These are phyloP conservation scores for Aleiodes leptofemur DNA, from an alignment of 2,888 invertebrate genomes.

Conservation along the genomic window DNA sequence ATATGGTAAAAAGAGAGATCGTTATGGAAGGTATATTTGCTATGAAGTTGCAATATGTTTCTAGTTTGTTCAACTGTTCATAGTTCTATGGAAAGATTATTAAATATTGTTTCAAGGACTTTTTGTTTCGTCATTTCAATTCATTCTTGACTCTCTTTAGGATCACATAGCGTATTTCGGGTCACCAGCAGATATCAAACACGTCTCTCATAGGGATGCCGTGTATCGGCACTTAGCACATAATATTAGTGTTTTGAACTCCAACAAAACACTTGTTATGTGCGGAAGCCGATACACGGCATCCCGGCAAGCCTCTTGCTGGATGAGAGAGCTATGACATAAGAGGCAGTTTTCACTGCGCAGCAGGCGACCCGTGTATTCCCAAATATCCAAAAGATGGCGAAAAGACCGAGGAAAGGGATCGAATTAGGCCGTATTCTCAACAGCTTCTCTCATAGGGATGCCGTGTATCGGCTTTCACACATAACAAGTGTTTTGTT, in stretches of 20 bases:
- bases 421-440: background rate
- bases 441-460: slow-evolving; percentile 29
- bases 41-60: background rate
- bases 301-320: background rate
- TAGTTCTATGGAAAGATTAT: background rate
- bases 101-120: background rate
- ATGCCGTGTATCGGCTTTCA: slow-evolving; percentile 16
- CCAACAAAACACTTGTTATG: too few species aligned
- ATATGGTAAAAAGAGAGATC: too few species aligned
- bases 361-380: slow-evolving; percentile 7
- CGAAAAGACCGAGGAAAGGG: background rate
- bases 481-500: slow-evolving; percentile 18
- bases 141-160: background rate
- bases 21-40: background rate
- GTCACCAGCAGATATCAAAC: slow-evolving; percentile 44
- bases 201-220: slow-evolving; percentile 39
- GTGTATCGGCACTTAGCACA: slow-evolving; percentile 30
- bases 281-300: background rate
- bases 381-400: background rate
- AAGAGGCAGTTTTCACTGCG: background rate
- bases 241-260: background rate
- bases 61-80: background rate
- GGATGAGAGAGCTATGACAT: background rate
- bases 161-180: slow-evolving; percentile 40
- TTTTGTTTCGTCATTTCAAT: background rate